These are phyloP conservation scores for Acrobeloides nanus DNA, from an alignment of 2,888 invertebrate genomes.

Conservation along the genomic window DNA sequence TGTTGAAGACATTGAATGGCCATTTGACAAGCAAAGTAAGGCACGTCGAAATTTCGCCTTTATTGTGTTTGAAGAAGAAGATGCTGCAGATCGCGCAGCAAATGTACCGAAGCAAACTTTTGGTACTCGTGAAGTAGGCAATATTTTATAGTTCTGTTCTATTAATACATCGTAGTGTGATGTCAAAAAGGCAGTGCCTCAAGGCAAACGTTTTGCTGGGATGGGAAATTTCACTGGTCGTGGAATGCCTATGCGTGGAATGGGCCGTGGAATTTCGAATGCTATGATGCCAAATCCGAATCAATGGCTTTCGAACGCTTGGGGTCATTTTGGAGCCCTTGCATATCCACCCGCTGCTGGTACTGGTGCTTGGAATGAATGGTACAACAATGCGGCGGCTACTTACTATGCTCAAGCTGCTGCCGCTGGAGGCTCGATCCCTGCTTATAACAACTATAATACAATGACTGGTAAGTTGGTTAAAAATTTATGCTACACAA, in stretches of 20 bases:
- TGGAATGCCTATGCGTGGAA: too few relatives aligned
- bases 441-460: too few relatives aligned
- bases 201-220: constrained; percentile 39
- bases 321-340: not conserved
- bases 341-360: constrained; percentile 9
- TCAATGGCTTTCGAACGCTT: not conserved
- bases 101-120: constrained; percentile 47
- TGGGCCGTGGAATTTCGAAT: not conserved
- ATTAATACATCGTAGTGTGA: constrained; percentile 40
- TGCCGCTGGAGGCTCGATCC: too few relatives aligned
- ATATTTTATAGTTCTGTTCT: not conserved
- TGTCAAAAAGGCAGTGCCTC: constrained; percentile 54
- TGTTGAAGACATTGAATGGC: constrained; percentile 54
- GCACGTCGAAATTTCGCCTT: constrained; percentile 52
- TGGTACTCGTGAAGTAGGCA: constrained; percentile 43
- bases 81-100: constrained; percentile 50
- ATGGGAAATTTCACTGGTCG: not conserved
- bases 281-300: not conserved
- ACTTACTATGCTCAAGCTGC: too few relatives aligned
- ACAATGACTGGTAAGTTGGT: too few relatives aligned
- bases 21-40: constrained; percentile 43
- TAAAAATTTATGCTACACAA: too few relatives aligned
- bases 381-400: too few relatives aligned
- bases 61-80: constrained; percentile 54
- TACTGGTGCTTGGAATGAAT: constrained; percentile 4